Percentiles rank a stretch among this genome's conserved stretches.
These are phyloP conservation scores for Coracopsis vasa DNA, from an alignment of 2,113 vertebrate species.

Conservation along the genomic window DNA sequence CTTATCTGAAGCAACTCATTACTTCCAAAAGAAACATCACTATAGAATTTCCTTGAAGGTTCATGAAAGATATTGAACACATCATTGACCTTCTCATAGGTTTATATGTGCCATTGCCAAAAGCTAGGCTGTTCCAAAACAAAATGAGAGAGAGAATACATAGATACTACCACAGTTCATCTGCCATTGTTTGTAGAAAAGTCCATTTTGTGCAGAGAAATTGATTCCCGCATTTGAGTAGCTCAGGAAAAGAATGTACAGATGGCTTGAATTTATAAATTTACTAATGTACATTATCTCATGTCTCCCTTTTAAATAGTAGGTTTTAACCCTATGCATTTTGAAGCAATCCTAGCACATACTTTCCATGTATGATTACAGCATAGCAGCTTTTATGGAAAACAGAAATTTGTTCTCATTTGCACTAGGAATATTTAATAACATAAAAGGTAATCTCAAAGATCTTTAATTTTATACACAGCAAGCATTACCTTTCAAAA, in stretches of 20 bases:
- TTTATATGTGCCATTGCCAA: rapidly evolving
- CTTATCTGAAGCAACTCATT: neutral
- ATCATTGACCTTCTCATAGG: neutral
- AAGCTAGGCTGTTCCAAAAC: neutral
- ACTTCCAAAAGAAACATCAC: neutral
- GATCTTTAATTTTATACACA: neutral
- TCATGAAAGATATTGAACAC: neutral
- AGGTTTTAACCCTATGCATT: neutral
- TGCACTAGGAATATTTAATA: neutral
- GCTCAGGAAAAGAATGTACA: neutral
- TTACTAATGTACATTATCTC: neutral
- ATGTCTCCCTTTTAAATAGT: neutral
- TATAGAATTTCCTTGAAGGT: neutral
- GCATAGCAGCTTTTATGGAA: neutral
- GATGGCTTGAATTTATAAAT: neutral
- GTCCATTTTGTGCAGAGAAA: neutral
- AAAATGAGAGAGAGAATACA: neutral
- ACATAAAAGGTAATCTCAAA: neutral
- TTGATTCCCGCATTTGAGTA: neutral
- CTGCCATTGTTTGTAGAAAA: neutral
- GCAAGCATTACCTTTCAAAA: neutral
- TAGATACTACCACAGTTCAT: neutral
- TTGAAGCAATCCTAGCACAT: neutral
- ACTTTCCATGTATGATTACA: neutral
- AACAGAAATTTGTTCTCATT: neutral